Evolutionary conservation across 2,888 invertebrate genomes (phyloP), one percentile per base, ranked within the genome.

Genomic region (Tenthredo distinguenda): DNA sequence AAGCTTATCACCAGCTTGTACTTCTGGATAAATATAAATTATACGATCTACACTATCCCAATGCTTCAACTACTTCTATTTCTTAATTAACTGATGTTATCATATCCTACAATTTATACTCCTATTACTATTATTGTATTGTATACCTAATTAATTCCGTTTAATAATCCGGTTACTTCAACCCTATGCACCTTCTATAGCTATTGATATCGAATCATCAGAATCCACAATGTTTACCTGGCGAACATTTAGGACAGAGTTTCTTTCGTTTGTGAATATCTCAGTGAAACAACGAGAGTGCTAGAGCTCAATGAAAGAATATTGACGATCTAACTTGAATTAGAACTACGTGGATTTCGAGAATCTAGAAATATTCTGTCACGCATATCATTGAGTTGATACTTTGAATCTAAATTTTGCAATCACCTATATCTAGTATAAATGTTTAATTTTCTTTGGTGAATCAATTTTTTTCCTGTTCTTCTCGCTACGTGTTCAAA

Each of bases 41-140:
- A 15, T 47, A 83, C 50, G 68, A 68, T 83, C 47, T 81, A 31
- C 62, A 50, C 62, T 21, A 81, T 81, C 79, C 34, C 79, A 85
- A 84, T 88, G 87, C 87, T 88, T 88, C 87, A 87, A 88, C 87
- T 88, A 87, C 86, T 88, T 87, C 82, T 82, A 85, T 86, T 86
- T 88, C 77, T 86, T 86, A 85, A 88, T 88, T 88, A 88, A 90
- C 87, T 89, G 88, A 90, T 90, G 90, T 89, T 87, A 88, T 91
- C 89, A 90, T 87, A 89, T 90, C 88, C 88, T 89, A 90, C 87
- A 90, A 88, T 90, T 90, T 90, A 87, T 90, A 91, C 88, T 90
- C 88, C 87, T 88, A 89, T 88, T 90, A 90, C 87, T 76, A 87
- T 86, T 79, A 81, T 88, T 87, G 86, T 91, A 90, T 26, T 40